These are phyloP conservation scores for Steinernema scapterisci DNA, from an alignment of 2,888 invertebrate genomes.

Conservation along the genomic window DNA sequence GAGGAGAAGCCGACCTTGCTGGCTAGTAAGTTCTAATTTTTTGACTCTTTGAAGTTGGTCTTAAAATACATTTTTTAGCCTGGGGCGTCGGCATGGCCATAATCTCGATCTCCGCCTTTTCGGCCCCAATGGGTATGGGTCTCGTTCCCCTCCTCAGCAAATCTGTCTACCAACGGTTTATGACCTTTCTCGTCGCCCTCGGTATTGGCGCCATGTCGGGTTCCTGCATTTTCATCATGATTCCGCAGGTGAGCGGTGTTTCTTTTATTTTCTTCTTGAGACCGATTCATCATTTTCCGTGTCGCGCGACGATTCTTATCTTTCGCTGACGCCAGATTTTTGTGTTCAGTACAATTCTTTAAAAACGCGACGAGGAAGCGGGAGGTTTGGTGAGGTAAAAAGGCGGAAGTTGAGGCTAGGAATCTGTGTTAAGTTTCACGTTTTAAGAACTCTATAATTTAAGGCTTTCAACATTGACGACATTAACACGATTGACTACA, in stretches of 20 bases:
- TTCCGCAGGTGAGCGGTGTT: constrained; percentile 53
- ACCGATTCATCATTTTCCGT: constrained; percentile 22
- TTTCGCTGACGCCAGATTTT: background rate
- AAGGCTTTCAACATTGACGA: constrained; percentile 59
- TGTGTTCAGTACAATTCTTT: background rate
- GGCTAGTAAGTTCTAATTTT: constrained; percentile 48
- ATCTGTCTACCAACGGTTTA: constrained; percentile 58
- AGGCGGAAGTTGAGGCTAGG: background rate
- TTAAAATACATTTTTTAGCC: constrained; percentile 48
- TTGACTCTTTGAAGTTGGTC: background rate
- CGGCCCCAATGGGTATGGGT: constrained; percentile 62
- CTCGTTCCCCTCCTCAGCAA: constrained; percentile 57
- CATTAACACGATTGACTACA: constrained; percentile 56
- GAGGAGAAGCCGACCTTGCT: constrained; percentile 50
- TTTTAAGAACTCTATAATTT: constrained; percentile 21
- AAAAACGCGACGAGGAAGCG: background rate
- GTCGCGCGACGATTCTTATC: background rate
- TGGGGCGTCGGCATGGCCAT: constrained; percentile 63
- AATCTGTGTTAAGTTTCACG: too few species aligned
- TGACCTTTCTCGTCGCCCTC: constrained; percentile 63
- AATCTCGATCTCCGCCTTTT: constrained; percentile 58
- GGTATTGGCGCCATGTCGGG: constrained; percentile 64
- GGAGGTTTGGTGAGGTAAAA: background rate
- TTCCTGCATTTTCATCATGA: constrained; percentile 61
- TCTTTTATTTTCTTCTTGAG: constrained; percentile 14